Conservation (phyloP, 1,140 invertebrate genomes). For the Littorina saxatilis region DNA sequence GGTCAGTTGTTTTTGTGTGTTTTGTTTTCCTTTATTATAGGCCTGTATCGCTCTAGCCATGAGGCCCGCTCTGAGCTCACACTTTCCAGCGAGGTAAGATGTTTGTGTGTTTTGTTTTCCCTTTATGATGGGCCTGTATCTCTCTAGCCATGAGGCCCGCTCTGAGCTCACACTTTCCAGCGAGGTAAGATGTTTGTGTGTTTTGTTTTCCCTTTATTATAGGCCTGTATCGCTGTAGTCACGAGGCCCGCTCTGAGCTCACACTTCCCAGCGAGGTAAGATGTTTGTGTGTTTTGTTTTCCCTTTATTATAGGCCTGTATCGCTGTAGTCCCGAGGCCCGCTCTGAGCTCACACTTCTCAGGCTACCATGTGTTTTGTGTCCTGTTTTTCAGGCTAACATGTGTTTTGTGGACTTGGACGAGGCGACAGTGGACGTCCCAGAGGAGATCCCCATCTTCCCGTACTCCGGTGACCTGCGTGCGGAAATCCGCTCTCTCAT, state of each 20-base stretch:
- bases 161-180: too few relatives aligned
- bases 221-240: slow-evolving; percentile 61
- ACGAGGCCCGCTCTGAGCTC: slow-evolving; percentile 78
- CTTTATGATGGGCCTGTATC: too few relatives aligned
- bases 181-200: too few relatives aligned
- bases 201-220: too few relatives aligned
- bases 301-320: slow-evolving; percentile 97
- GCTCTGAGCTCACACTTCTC: slow-evolving; percentile 79
- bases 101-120: too few relatives aligned
- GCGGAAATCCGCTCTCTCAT: slow-evolving; percentile 89
- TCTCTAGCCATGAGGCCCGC: too few relatives aligned
- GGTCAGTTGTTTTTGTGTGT: background rate
- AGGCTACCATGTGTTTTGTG: too few relatives aligned
- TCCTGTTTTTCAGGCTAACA: slow-evolving; percentile 72
- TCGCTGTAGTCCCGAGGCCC: slow-evolving; percentile 69
- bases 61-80: too few relatives aligned
- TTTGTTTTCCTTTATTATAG: background rate
- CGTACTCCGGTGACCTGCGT: slow-evolving; percentile 90
- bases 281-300: too few relatives aligned
- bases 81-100: too few relatives aligned
- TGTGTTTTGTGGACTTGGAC: slow-evolving; percentile 98
- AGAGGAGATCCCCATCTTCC: slow-evolving; percentile 96
- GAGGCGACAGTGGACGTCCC: slow-evolving; percentile 93
- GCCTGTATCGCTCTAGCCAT: background rate
- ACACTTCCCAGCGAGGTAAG: slow-evolving; percentile 78